Conservation (phyloP, 2,797 vertebrate species). For the Melanotaenia maccullochi region DNA sequence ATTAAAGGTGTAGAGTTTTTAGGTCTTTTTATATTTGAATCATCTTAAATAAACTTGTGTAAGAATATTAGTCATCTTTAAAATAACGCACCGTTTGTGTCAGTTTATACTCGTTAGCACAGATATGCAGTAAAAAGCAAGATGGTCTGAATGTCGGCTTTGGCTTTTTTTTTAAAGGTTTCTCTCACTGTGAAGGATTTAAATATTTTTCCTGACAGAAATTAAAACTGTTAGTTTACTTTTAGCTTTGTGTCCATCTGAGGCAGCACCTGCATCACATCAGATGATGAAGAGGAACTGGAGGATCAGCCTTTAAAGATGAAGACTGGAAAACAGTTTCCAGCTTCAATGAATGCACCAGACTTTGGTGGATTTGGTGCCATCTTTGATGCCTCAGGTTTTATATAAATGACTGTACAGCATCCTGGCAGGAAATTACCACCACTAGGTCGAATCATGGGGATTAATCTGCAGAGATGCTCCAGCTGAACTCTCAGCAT, state of each 20-base stretch:
- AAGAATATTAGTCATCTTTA: constrained; percentile 35
- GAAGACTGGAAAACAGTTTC: background rate
- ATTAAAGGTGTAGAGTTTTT: background rate
- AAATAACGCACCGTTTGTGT: constrained; percentile 31
- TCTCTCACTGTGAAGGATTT: constrained; percentile 22
- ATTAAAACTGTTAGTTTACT: background rate
- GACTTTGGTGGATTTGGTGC: background rate
- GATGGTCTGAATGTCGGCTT: constrained; percentile 26
- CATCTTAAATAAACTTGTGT: constrained; percentile 49
- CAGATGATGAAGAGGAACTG: background rate
- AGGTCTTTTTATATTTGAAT: constrained; percentile 40
- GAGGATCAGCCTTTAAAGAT: background rate
- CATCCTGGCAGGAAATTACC: background rate
- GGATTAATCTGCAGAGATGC: too few relatives aligned
- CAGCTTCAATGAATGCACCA: too few relatives aligned
- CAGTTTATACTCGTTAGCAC: constrained; percentile 35
- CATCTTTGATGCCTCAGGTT: background rate
- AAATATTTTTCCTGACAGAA: constrained; percentile 15
- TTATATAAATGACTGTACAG: background rate
- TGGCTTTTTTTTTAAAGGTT: background rate
- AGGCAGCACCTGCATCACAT: background rate
- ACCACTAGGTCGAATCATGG: background rate
- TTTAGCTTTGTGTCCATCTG: background rate
- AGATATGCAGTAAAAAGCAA: constrained; percentile 55
- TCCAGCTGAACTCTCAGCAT: too few relatives aligned